Conservation (phyloP, 2,888 invertebrate species). For the Drosophila prostipennis region DNA sequence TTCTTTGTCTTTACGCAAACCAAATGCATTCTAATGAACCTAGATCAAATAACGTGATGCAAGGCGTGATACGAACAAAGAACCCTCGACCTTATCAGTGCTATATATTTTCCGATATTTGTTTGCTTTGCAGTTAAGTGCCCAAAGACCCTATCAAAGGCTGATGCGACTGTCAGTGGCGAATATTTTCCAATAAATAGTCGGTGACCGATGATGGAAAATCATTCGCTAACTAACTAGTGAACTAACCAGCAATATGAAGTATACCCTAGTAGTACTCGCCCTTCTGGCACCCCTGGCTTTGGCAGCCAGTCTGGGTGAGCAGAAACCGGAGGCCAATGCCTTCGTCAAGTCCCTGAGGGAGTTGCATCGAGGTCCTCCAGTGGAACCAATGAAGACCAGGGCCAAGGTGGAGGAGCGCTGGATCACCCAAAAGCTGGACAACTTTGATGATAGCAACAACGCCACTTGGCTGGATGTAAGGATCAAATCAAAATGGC, state of each 20-base stretch:
- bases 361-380: constrained; percentile 52
- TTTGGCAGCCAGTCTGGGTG: constrained; percentile 34
- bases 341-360: constrained; percentile 43
- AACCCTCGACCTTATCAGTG: constrained; percentile 42
- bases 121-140: constrained; percentile 42
- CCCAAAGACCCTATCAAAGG: constrained; percentile 34
- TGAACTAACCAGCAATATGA: constrained; percentile 54
- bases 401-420: constrained; percentile 48
- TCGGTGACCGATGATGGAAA: constrained; percentile 34
- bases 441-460: constrained; percentile 86
- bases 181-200: constrained; percentile 58
- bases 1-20: constrained; percentile 1
- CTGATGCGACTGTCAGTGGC: neutral
- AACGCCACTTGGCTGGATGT: constrained; percentile 85
- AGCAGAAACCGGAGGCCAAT: constrained; percentile 22
- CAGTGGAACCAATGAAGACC: constrained; percentile 1
- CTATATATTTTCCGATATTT: constrained; percentile 43
- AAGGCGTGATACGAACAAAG: constrained; percentile 21
- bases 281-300: constrained; percentile 42
- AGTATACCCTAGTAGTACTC: constrained; percentile 30
- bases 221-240: constrained; percentile 52
- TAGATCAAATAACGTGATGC: constrained; percentile 6
- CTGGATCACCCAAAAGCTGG: constrained; percentile 86
- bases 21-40: constrained; percentile 6
- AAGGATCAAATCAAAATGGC: neutral